Evolutionary conservation across 2,113 vertebrate species (phyloP), one percentile per base, ranked within the genome.

Genomic region (Fulmarus glacialis): DNA sequence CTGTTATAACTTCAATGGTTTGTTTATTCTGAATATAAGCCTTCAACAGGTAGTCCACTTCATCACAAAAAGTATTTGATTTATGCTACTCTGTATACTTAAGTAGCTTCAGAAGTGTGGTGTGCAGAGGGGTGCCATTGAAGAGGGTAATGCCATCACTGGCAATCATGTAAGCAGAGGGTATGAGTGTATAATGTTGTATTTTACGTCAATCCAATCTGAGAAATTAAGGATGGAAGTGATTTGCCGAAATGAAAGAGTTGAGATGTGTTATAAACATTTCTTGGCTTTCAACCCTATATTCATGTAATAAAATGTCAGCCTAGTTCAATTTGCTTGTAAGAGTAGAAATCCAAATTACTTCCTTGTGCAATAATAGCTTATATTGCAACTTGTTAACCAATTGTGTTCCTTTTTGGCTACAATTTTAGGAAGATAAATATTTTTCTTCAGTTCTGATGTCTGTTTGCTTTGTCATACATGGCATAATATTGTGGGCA

Each of bases 361-460:
- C 8, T 81, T 78, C 22, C 50, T 71, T 62, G 23, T 79, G 50
- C 43, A 68, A 7, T 72, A 36, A 19, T 36, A 87, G 3, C 11
- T 82, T 70, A 30, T 53, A 68, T 32, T 89, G 40, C 20, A 85
- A 36, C 20, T 53, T 53, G 7, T 66, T 83, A 93, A 45, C 6
- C 22, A 77, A 5, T 24, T 52, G 20, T 71, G 6, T 67, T 90
- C 52, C 22, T 47, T 73, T 55, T 66, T 58, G 30, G 29, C 75
- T 74, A 34, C 2, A 32, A 0, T 86, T 66, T 68, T 79, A 79
- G n/a, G 19, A 82, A 68, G 68, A 79, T 38, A 59, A 63, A 36
- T 47, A 22, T 85, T 89, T 92, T 82, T 27, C 32, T 86, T 91
- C 8, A 16, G 6, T 95, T 91, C 70, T 72, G n/a, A 30, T 82